Percentiles rank a stretch among this genome's conserved stretches.
These are phyloP conservation scores for Hololepta plana DNA, from an alignment of 2,888 invertebrate species.

Conservation along the genomic window DNA sequence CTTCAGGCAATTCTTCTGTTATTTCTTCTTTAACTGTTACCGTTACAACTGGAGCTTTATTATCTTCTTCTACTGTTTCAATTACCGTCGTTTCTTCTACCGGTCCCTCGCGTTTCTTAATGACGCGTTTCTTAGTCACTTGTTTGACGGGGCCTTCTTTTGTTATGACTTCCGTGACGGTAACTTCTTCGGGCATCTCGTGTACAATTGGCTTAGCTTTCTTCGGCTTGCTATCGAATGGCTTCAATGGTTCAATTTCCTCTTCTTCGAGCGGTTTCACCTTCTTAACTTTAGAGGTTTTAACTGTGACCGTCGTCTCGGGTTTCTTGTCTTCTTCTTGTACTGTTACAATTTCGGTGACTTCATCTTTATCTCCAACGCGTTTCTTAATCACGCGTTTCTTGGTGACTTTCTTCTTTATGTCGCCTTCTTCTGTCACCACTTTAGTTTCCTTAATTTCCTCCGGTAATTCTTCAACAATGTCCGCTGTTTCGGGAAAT, in stretches of 20 bases:
- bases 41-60: constrained; percentile 18
- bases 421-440: no score
- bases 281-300: constrained; percentile 10
- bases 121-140: constrained; percentile 13
- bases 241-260: constrained; percentile 6
- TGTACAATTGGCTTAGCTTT: no score
- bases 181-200: constrained; percentile 17
- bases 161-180: constrained; percentile 13
- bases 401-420: constrained; percentile 16
- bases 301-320: constrained; percentile 15
- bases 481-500: constrained; percentile 11
- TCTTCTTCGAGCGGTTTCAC: constrained; percentile 11
- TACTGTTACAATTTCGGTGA: constrained; percentile 27
- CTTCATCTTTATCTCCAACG: constrained; percentile 18
- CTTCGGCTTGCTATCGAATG: constrained; percentile 5
- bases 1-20: constrained; percentile 20
- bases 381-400: constrained; percentile 22
- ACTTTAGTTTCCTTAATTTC: constrained; percentile 8
- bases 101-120: constrained; percentile 14
- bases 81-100: constrained; percentile 17
- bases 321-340: constrained; percentile 27
- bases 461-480: constrained; percentile 13
- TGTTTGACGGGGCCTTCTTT: constrained; percentile 15
- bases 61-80: constrained; percentile 23
- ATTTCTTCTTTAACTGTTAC: constrained; percentile 14